Base-by-base conservation (phyloP, 2,797 vertebrate species). In the Cryptoprocta ferox region DNA sequence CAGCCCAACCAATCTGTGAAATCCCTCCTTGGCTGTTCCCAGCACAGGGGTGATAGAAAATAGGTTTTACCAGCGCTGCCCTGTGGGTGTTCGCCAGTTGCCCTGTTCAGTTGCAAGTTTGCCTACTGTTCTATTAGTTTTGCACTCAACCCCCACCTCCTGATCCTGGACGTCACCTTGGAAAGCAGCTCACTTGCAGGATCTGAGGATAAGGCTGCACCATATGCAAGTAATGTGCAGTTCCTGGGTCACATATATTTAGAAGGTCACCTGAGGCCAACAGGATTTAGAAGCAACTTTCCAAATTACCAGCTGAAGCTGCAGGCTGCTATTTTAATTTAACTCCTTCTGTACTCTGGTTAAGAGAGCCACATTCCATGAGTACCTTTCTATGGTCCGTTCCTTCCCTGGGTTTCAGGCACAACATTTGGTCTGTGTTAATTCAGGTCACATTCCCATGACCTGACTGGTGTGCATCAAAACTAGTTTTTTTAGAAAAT, bases 261-360 rank as follows among this genome's bases (percentile, higher is more conserved):
- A 94, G 85, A 96, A 96, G 93, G 90, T 96, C 84, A 79, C 95
- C 70, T 32, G 75, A 89, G 65, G 91, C 75, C 80, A 73, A 3
- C 56, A 59, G 84, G 86, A 82, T 53, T 93, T 89, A 68, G 73
- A 95, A 92, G 28, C 82, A 61, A 73, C 66, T 84, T 97, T 83
- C 45, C 93, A 50, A 28, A 87, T 91, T 83, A 70, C 63, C 65
- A 63, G 68, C 50, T 66, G 75, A 86, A 83, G 89, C 79, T 81
- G 2, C 53, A 63, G 84, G 32, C 75, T 93, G 78, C 88, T 83
- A 24, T 91, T 96, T 94, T 63, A 86, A 76, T 93, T 92, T 65
- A 61, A 61, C n/a, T 80, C 63, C 24, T 19, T 73, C 16, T 30
- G 70, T 50, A 19, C 24, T 35, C 78, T 26, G 14, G n/a, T 91